Base-by-base conservation (phyloP, 2,113 vertebrate species). In the Anthoscopus minutus region DNA sequence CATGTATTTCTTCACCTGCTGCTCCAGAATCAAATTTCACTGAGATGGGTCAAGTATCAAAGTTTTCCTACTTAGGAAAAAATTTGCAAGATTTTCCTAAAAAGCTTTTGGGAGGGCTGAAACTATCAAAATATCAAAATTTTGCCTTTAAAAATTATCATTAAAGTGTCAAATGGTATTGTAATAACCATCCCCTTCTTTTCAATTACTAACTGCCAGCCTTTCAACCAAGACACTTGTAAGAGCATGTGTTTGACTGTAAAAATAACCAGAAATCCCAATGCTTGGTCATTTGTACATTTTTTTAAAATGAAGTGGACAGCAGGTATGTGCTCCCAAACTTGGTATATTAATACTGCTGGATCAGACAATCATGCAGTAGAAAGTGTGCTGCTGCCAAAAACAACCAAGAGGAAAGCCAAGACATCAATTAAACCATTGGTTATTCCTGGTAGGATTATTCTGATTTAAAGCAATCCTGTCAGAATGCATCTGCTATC, bases 401-500 rank as follows among this genome's bases (percentile, higher is more conserved):
- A 65, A 93, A 66, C 40, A 62, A 56, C 3, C 4, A 56, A 53
- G 35, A 90, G 25, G 57, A 86, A 83, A 88, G 80, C 89, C 73
- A 96, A 81, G 67, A 66, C 47, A 47, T 92, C 85, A 89, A 74
- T 95, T 93, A 86, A 93, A 81, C 33, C 88, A 27, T 9, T 37
- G 7, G 80, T 78, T 89, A 73, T 81, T 81, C 51, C 81, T 81
- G 90, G 71, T 45, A 35, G 51, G 62, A 89, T 87, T 42, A 44
- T 66, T 93, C 77, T 89, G 81, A 91, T 86, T 86, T 86, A 89
- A 96, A 94, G 64, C 61, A 91, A 86, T 42, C 42, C n/a, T 48
- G 12, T 87, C 87, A 73, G 69, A 85, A 91, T 38, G 57, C 2
- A 4, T 86, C 67, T 0, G 0, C 64, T 74, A 1, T 76, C 77